phyloP scores from a whole-genome alignment of 2,113 vertebrate genomes.

The Agapornis roseicollis region DNA sequence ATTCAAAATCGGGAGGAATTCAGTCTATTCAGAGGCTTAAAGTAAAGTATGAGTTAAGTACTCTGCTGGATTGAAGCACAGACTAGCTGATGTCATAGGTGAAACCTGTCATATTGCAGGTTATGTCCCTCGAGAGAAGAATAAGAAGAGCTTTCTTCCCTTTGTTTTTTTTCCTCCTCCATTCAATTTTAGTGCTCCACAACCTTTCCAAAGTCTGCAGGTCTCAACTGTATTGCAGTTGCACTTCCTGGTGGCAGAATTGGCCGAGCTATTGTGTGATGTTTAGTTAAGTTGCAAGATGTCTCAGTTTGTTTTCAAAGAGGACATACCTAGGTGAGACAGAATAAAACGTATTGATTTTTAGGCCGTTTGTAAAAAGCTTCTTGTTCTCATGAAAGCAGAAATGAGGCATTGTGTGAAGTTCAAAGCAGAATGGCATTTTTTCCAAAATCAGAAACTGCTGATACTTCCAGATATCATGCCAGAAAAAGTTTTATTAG shows the following conservation, averaged over 20 bases:
- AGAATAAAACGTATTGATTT: background rate
- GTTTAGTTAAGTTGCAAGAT: background rate
- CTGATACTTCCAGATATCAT: background rate
- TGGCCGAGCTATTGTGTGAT: background rate
- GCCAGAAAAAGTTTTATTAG: constrained; percentile 15
- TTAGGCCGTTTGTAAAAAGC: background rate
- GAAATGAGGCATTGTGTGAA: constrained; percentile 35
- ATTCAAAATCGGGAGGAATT: background rate
- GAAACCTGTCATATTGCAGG: background rate
- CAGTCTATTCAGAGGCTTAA: background rate
- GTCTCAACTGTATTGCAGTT: background rate
- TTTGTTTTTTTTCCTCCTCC: background rate
- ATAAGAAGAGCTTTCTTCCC: background rate
- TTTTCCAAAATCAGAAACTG: constrained; percentile 9
- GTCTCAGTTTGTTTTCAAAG: constrained; percentile 25
- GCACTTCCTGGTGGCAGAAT: background rate
- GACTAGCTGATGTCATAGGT: background rate
- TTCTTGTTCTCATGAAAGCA: constrained; percentile 36
- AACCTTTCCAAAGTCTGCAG: background rate
- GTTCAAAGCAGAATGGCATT: constrained; percentile 24
- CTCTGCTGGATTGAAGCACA: background rate
- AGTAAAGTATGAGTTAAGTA: background rate
- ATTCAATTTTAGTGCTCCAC: background rate
- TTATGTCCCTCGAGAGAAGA: background rate
- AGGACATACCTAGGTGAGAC: background rate